Base-by-base conservation (phyloP, 2,797 vertebrate genomes). In the Naso thynnoides region DNA sequence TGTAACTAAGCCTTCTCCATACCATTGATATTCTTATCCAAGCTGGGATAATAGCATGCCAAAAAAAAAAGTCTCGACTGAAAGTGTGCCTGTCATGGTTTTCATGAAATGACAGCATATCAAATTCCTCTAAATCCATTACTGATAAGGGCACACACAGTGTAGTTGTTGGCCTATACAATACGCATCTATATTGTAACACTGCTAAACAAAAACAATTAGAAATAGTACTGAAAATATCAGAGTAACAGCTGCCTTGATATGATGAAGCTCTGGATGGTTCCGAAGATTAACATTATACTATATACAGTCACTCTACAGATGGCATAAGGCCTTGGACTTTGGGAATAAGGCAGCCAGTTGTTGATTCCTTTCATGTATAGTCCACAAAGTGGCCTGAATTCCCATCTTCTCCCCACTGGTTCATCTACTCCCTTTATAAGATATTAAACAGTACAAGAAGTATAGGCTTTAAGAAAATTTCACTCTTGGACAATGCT, bases 311-410 rank as follows among this genome's bases (percentile, higher is more conserved):
- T 91, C 89, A 91, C 86, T 86, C 84, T 86, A 87, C 82, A 88
- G 88, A 89, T 93, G 92, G 89, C 88, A 54, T 92, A 94, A 94
- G 92, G 92, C 93, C 88, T 91, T 91, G 88, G 89, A 94, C 91
- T 90, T 91, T 87, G 84, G 84, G 92, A 91, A 91, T 95, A 95
- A 95, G 94, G 94, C 94, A 94, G 92, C 89, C 88, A 91, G 88
- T 94, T 92, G 91, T 91, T 88, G 84, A 91, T 91, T 93, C 90
- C 84, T 89, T 86, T 86, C 86, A 73, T 79, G 75, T 86, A 74
- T 85, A 77, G 84, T 90, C 90, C 85, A 84, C 86, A 78, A 87
- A 89, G 89, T 85, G 88, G 86, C 90, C 92, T 84, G 77, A 79
- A 88, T 81, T 82, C 81, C 80, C 88, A 88, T 87, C 82, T 68